Evolutionary conservation across 2,888 invertebrate genomes (phyloP), one percentile per base, ranked within the genome.

Genomic region (Criorhina ranunculi): DNA sequence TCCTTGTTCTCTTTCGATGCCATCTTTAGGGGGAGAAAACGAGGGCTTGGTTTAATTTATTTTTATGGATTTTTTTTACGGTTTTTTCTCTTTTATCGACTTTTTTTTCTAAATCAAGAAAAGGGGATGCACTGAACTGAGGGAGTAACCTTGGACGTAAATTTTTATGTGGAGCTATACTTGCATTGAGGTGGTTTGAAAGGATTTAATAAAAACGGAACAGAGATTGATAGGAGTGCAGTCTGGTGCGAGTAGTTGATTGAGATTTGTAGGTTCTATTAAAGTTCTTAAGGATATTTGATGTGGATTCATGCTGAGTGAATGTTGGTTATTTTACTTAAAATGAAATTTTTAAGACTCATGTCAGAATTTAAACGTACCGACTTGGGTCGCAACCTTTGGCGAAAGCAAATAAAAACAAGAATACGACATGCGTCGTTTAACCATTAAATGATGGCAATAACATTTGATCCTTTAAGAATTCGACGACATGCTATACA

Each of bases 71-170:
- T 8, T 15, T 31, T 31, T 19, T 35, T 7, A 15, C 35, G 4
- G 12, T 12, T 11, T 11, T 40, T 11, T 59, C 6, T 51, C 29
- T 8, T 17, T 59, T 31, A 29, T 29, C 11, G 24, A 62, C 44
- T 44, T 64, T 35, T 33, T n/a, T 73, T 19, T 35, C 24, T 24
- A 24, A 53, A 15, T 64, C n/a, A n/a, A n/a, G 33, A 62, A 60
- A 57, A 37, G 49, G n/a, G 15, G 66, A 66, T 76, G 57, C 24
- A 66, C 57, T 66, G 66, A 76, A 66, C 66, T 49, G 29, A 31
- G 19, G 19, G 37, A 33, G 44, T 33, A 76, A 76, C 76, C 76
- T 76, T 76, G 66, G 66, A 51, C 31, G 49, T 46, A 29, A 37
- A 57, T 3, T 24, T 1, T 24, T 24, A 3, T 66, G 55, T 55